Evolutionary conservation across 2,888 invertebrate genomes (phyloP).

Genomic region (Platycheirus rosarum): DNA sequence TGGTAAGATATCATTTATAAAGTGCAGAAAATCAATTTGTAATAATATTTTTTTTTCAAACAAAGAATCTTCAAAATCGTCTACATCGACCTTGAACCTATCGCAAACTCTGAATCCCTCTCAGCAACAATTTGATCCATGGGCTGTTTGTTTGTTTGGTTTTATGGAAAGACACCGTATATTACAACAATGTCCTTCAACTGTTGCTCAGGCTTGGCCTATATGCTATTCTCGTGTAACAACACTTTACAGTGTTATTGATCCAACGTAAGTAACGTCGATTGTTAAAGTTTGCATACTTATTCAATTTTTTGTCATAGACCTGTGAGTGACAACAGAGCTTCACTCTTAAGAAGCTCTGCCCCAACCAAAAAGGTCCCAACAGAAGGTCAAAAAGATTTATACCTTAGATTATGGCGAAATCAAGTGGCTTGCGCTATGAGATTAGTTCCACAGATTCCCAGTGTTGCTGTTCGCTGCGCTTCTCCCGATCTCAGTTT

Average conservation of each 20-base stretch:
- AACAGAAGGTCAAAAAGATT: slow-evolving; percentile 91
- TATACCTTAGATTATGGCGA: slow-evolving; percentile 98
- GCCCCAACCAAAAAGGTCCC: slow-evolving; percentile 94
- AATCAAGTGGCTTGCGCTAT: slow-evolving; percentile 98
- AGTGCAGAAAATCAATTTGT: too few relatives aligned
- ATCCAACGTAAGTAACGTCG: slow-evolving; percentile 96
- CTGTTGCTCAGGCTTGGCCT: slow-evolving; percentile 97
- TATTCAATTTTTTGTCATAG: slow-evolving; percentile 83
- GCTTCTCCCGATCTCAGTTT: slow-evolving; percentile 96
- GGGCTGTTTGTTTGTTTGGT: slow-evolving; percentile 95
- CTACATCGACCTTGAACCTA: slow-evolving; percentile 81
- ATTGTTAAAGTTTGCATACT: too few relatives aligned
- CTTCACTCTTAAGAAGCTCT: slow-evolving; percentile 94
- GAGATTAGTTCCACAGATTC: slow-evolving; percentile 95
- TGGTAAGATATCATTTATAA: too few relatives aligned
- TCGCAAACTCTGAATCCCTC: slow-evolving; percentile 79
- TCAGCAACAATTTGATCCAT: slow-evolving; percentile 89
- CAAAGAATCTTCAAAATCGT: slow-evolving; percentile 82
- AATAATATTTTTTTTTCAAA: too few relatives aligned
- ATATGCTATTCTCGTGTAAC: slow-evolving; percentile 95
- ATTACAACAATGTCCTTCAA: slow-evolving; percentile 91
- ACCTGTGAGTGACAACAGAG: slow-evolving; percentile 97
- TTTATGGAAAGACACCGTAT: slow-evolving; percentile 93
- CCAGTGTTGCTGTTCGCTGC: slow-evolving; percentile 93
- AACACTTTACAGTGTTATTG: slow-evolving; percentile 95